These are phyloP conservation scores for Caenorhabditis sulstoni DNA, from an alignment of 2,888 invertebrate species.

Conservation along the genomic window DNA sequence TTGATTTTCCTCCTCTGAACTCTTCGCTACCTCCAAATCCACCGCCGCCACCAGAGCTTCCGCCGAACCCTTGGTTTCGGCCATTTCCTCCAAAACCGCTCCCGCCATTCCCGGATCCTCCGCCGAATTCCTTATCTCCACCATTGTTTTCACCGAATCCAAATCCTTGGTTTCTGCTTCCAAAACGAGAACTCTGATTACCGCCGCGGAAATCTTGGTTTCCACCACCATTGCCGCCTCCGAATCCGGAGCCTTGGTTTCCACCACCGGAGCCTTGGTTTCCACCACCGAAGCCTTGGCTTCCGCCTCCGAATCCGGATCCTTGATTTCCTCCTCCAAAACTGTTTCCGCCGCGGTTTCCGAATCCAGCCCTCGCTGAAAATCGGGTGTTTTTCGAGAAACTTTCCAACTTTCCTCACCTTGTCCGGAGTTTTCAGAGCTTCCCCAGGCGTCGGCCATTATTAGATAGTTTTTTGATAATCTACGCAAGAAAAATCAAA, in stretches of 20 bases:
- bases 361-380: constrained; percentile 8
- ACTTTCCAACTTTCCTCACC: too few species aligned
- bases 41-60: constrained; percentile 12
- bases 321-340: constrained; percentile 16
- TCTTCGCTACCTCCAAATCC: constrained; percentile 23
- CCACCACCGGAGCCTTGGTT: constrained; percentile 6
- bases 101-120: neutral
- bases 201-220: constrained; percentile 23
- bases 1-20: neutral
- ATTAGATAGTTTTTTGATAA: neutral
- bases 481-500: too few species aligned
- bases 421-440: constrained; percentile 6
- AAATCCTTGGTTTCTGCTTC: constrained; percentile 14
- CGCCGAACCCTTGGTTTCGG: constrained; percentile 19
- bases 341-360: constrained; percentile 1
- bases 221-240: constrained; percentile 29
- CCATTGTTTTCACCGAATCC: constrained; percentile 13
- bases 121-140: neutral
- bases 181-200: constrained; percentile 15
- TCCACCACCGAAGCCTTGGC: constrained; percentile 10
- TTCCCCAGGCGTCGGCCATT: constrained; percentile 4
- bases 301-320: constrained; percentile 26
- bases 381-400: too few species aligned
- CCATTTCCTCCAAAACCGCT: constrained; percentile 18
- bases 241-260: constrained; percentile 26